Evolutionary conservation across 2,888 invertebrate genomes (phyloP).

Genomic region (Stenotaenia linearis): DNA sequence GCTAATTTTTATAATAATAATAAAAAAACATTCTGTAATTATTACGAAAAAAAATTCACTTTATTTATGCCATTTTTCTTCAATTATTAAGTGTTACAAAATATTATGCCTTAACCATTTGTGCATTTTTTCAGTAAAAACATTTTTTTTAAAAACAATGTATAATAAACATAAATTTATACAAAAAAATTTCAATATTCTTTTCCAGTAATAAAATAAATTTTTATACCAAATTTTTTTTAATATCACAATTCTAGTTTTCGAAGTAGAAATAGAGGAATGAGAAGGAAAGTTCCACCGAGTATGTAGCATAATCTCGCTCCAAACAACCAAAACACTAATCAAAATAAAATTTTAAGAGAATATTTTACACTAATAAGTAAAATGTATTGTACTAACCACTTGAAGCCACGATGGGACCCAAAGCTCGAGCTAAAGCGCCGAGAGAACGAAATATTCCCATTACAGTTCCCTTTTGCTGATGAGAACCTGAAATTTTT

Average conservation of each 20-base stretch:
- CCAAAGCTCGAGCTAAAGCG: conserved; percentile 84
- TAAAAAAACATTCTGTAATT: too few relatives aligned
- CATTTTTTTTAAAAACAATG: not conserved
- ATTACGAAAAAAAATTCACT: not conserved
- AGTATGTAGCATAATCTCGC: conserved; percentile 72
- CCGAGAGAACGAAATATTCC: conserved; percentile 93
- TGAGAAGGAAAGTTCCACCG: conserved; percentile 67
- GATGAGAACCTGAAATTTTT: conserved; percentile 46
- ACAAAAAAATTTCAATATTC: not conserved
- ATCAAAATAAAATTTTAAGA: conserved; percentile 42
- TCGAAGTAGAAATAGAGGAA: conserved; percentile 55
- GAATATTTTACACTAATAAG: not conserved
- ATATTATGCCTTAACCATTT: not conserved
- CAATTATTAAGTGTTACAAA: not conserved
- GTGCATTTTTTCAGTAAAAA: not conserved
- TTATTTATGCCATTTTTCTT: not conserved
- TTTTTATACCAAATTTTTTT: not conserved
- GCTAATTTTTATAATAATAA: not conserved
- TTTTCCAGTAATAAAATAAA: not conserved
- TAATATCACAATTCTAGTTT: not conserved
- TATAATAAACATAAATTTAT: not conserved
- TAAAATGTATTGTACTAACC: conserved; percentile 52
- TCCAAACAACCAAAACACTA: conserved; percentile 88
- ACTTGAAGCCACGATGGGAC: conserved; percentile 80
- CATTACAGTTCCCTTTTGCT: conserved; percentile 85